Percentiles rank a stretch among this genome's conserved stretches.
phyloP scores from a whole-genome alignment of 2,797 vertebrate species.

The Moxostoma hubbsi region DNA sequence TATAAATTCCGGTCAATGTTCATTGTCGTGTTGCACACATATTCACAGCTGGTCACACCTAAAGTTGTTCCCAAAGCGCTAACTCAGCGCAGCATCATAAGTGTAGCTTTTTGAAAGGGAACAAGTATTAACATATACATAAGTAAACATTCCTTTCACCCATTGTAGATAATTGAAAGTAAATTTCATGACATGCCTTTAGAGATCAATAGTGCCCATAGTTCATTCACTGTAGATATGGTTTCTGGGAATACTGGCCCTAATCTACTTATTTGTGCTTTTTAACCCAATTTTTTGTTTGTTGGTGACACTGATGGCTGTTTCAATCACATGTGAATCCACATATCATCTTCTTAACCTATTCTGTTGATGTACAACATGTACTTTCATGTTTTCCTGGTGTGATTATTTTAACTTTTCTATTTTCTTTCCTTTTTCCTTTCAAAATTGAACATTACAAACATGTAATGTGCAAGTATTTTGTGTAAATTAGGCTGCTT shows the following conservation, averaged over 20 bases:
- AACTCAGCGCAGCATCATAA: too few relatives aligned
- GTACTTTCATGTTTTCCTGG: background rate
- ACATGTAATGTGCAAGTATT: background rate
- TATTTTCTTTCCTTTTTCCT: background rate
- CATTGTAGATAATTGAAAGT: slow-evolving; percentile 63
- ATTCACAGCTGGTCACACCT: too few relatives aligned
- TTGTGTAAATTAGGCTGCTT: too few relatives aligned
- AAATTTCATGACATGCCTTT: slow-evolving; percentile 46
- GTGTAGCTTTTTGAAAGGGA: too few relatives aligned
- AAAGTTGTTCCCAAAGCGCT: too few relatives aligned
- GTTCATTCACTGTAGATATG: slow-evolving; percentile 16
- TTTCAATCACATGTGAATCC: slow-evolving; percentile 28
- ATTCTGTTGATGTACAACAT: background rate
- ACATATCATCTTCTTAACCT: background rate
- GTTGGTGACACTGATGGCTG: background rate
- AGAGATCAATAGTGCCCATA: slow-evolving; percentile 33
- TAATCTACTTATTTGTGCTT: slow-evolving; percentile 24
- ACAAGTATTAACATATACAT: slow-evolving; percentile 53
- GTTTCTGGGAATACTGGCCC: background rate
- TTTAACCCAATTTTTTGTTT: background rate
- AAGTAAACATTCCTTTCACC: slow-evolving; percentile 84
- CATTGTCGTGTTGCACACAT: too few relatives aligned
- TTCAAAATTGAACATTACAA: background rate
- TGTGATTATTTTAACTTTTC: background rate
- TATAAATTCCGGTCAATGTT: too few relatives aligned